Base-by-base conservation (phyloP, 2,113 vertebrate species). In the Anser cygnoides region DNA sequence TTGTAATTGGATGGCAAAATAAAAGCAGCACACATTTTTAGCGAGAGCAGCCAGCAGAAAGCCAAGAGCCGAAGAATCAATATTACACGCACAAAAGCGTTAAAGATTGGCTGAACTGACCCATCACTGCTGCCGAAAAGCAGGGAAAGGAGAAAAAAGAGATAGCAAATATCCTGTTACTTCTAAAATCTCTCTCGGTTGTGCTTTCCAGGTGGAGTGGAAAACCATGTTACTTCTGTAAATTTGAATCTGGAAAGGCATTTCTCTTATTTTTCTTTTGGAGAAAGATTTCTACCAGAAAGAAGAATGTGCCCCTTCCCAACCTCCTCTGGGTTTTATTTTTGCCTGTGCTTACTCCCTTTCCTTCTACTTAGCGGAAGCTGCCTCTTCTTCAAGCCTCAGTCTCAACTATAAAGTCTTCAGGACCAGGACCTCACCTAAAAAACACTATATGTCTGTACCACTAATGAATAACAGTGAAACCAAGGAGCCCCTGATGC, bases 151-250 rank as follows among this genome's bases (percentile, higher is more conserved):
- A 93, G 13, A 39, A 89, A 92, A 95, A 78, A 62, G 22, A 37
- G 8, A 72, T 6, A 89, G 76, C 4, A 87, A 89, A 81, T 57
- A 92, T 41, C 23, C 57, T 2, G 1, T 78, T 71, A 76, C 67
- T 63, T 93, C 62, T 6, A 67, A 94, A 81, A 87, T 79, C 21
- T 15, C 7, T 71, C 62, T 76, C 16, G 23, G 43, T 55, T 44
- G 18, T 79, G 66, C 90, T 93, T 94, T 94, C 68, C 58, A 89
- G 33, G 54, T 61, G 35, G 13, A 74, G 35, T 82, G 71, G 39
- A 86, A 93, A 96, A 78, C 28, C 14, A 63, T 21, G 86, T 55
- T 63, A 75, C 89, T 91, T 94, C 70, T 72, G 49, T 59, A 68
- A 77, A 85, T 81, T 54, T 44, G 23, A 50, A 92, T 52, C 54